Conservation (phyloP, 2,797 vertebrate genomes). For the Emydoidea blandingii region DNA sequence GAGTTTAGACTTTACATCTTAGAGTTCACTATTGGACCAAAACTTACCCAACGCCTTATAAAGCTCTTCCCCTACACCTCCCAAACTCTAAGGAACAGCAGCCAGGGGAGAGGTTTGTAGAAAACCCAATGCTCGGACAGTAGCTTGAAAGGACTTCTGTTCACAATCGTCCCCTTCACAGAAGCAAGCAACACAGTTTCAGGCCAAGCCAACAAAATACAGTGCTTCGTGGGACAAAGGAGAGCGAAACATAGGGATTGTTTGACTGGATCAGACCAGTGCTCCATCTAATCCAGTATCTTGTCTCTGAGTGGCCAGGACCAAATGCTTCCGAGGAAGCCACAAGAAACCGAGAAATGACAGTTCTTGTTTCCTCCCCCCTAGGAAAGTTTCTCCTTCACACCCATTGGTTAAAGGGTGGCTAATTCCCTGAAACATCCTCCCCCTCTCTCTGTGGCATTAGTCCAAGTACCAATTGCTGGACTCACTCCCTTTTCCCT, state of each 20-base stretch:
- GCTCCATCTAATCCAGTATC: neutral
- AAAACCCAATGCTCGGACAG: rapidly evolving
- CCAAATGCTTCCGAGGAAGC: neutral
- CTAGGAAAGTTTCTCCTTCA: neutral
- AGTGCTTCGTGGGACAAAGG: neutral
- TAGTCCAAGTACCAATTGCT: neutral
- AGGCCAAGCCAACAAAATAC: neutral
- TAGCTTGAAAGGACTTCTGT: neutral
- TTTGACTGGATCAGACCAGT: neutral
- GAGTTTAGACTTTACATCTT: neutral
- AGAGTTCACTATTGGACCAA: neutral
- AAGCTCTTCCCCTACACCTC: neutral
- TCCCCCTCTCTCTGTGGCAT: neutral
- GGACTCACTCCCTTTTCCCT: neutral
- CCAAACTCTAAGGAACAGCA: neutral
- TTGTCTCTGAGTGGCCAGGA: neutral
- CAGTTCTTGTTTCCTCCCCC: neutral
- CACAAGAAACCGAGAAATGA: neutral
- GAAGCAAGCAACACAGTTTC: neutral
- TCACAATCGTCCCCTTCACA: neutral
- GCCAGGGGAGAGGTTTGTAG: neutral
- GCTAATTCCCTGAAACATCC: neutral
- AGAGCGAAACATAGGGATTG: neutral
- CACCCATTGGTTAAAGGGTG: neutral
- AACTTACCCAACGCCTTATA: neutral